These are phyloP conservation scores for Anolis carolinensis DNA, from an alignment of 2,113 vertebrate species.

Conservation along the genomic window DNA sequence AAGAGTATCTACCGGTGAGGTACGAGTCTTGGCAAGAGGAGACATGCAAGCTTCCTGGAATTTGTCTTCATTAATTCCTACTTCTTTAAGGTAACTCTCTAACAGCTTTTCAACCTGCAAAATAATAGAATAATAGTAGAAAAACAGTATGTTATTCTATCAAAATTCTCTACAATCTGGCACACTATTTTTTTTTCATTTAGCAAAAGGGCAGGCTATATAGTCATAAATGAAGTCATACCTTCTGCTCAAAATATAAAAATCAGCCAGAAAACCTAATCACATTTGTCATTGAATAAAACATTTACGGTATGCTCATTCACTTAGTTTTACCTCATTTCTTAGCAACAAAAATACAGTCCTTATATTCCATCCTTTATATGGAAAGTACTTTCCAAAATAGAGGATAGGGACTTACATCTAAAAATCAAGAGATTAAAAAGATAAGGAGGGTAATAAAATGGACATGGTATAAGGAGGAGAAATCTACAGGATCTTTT, in stretches of 20 bases:
- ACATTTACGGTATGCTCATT: neutral
- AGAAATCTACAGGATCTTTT: too few relatives aligned
- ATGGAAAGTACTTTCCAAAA: too few relatives aligned
- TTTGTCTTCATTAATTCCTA: slow-evolving; percentile 95
- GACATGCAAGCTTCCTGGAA: slow-evolving; percentile 92
- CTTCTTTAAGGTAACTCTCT: slow-evolving; percentile 91
- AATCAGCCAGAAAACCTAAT: neutral
- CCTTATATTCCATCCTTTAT: neutral
- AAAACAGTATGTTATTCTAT: neutral
- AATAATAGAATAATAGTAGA: neutral
- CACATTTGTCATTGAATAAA: neutral
- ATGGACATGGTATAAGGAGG: too few relatives aligned
- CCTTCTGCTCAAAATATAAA: neutral
- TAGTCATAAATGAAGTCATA: neutral
- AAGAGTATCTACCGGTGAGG: slow-evolving; percentile 84
- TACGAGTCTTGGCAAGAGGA: slow-evolving; percentile 88
- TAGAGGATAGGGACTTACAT: too few relatives aligned
- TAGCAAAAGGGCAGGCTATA: neutral
- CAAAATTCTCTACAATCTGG: neutral
- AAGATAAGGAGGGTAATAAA: too few relatives aligned
- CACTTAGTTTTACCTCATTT: neutral
- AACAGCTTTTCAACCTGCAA: slow-evolving; percentile 91
- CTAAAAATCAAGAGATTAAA: too few relatives aligned
- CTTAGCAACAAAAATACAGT: neutral
- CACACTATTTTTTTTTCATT: neutral